phyloP scores from a whole-genome alignment of 2,888 invertebrate species.

The Agonopterix heracliana region DNA sequence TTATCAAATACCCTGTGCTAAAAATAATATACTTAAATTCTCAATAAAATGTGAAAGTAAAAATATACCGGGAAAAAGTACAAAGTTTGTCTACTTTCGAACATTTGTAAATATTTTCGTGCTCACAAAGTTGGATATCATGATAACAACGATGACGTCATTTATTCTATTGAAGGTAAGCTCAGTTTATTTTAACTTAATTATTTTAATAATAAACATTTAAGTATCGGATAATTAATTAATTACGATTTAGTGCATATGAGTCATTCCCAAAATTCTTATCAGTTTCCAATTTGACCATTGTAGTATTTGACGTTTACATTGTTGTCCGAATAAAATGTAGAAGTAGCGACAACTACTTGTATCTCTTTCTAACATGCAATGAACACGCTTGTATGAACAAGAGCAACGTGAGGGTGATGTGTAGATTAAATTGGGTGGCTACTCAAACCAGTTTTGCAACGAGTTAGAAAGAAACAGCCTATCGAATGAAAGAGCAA shows the following conservation, averaged over 20 bases:
- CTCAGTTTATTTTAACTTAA: constrained; percentile 5
- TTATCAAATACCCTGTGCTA: constrained; percentile 39
- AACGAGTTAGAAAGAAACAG: constrained; percentile 57
- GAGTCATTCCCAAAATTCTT: constrained; percentile 47
- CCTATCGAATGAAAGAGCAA: constrained; percentile 38
- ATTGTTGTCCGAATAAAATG: constrained; percentile 28
- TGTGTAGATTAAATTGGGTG: not conserved
- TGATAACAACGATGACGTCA: constrained; percentile 77
- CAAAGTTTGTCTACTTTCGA: constrained; percentile 26
- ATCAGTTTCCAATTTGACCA: constrained; percentile 64
- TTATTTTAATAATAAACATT: not conserved
- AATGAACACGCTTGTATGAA: too few relatives aligned
- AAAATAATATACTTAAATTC: constrained; percentile 26
- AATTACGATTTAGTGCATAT: constrained; percentile 17
- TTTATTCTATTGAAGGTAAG: constrained; percentile 73
- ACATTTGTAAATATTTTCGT: constrained; percentile 54
- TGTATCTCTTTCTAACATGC: constrained; percentile 40
- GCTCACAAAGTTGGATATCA: constrained; percentile 64
- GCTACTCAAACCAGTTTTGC: constrained; percentile 23
- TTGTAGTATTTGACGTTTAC: constrained; percentile 57
- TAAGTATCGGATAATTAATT: not conserved
- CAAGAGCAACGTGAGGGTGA: too few relatives aligned
- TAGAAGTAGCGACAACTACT: constrained; percentile 10
- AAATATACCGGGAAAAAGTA: constrained; percentile 34
- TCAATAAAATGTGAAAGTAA: constrained; percentile 44